A percentile compares a stretch with the other conserved stretches of the same genome.
These are phyloP conservation scores for Eurystomus gularis DNA, from an alignment of 2,113 vertebrate species.

Conservation along the genomic window DNA sequence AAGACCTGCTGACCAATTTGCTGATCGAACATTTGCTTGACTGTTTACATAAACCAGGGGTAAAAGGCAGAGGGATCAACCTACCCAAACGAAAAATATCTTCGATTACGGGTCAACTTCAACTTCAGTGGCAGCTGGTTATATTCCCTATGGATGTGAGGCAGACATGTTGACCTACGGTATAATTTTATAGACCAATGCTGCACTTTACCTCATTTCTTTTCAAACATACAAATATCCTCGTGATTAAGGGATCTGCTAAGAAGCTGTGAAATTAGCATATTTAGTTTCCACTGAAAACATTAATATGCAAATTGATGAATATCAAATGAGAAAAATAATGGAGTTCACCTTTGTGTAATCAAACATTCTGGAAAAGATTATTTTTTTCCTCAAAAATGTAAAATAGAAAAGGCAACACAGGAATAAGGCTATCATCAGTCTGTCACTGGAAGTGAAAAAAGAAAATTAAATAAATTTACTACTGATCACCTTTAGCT, in stretches of 20 bases:
- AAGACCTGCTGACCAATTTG: not conserved
- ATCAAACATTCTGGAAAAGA: slow-evolving; percentile 41
- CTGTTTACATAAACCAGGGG: not conserved
- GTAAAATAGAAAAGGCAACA: not conserved
- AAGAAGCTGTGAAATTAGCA: slow-evolving; percentile 57
- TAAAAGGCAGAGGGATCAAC: not conserved
- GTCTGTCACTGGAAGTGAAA: not conserved
- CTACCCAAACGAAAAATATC: not conserved
- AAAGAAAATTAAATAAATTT: not conserved
- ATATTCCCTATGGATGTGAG: not conserved
- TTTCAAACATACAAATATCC: slow-evolving; percentile 45
- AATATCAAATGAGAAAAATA: slow-evolving; percentile 37
- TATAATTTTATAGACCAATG: not conserved
- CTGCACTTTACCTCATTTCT: not conserved
- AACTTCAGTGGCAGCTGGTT: not conserved
- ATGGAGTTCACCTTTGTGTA: slow-evolving; percentile 52
- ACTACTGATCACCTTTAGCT: not conserved
- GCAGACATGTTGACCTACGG: not conserved
- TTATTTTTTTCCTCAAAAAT: slow-evolving; percentile 18
- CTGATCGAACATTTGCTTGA: not conserved
- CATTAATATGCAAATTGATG: slow-evolving; percentile 59
- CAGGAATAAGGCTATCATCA: not conserved
- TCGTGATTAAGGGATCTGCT: slow-evolving; percentile 42
- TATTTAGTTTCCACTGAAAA: slow-evolving; percentile 37
- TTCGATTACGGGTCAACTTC: not conserved